Percentiles rank a stretch among this genome's conserved stretches.
Evolutionary conservation across 2,797 vertebrate genomes (phyloP).

Genomic region (Lutra lutra): DNA sequence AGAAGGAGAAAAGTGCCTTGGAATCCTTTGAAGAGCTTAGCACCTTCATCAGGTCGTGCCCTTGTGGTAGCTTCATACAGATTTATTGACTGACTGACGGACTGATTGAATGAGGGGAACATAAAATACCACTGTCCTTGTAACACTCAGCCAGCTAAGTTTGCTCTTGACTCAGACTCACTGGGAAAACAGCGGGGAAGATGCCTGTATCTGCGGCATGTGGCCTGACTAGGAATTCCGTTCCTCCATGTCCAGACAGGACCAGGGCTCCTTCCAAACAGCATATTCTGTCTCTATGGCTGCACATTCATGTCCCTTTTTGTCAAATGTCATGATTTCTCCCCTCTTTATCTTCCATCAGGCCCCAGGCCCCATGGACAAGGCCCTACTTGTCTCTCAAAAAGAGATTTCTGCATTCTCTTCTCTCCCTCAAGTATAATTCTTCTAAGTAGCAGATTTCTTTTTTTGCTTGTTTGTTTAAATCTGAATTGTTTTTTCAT

Average conservation of each 20-base stretch:
- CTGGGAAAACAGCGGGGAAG: background rate
- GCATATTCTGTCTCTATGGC: rapidly evolving
- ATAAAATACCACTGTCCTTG: background rate
- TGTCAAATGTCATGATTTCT: background rate
- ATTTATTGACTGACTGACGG: background rate
- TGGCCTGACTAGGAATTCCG: background rate
- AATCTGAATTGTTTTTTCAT: background rate
- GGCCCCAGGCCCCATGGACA: rapidly evolving
- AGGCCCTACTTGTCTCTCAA: no score
- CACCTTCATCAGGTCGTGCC: background rate
- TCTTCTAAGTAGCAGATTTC: background rate
- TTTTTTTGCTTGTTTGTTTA: background rate
- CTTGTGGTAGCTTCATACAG: conserved; percentile 46
- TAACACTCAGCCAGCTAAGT: background rate
- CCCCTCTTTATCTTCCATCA: background rate
- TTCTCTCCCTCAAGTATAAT: background rate
- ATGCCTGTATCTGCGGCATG: rapidly evolving
- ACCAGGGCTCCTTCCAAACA: rapidly evolving
- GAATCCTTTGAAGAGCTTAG: conserved; percentile 7
- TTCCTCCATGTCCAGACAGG: rapidly evolving
- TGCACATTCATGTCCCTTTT: rapidly evolving
- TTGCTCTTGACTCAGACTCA: background rate
- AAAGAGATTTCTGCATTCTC: background rate
- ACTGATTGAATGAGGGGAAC: background rate
- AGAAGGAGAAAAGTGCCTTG: background rate